A percentile compares a stretch with the other conserved stretches of the same genome.
These are phyloP conservation scores for Cheiracanthium punctorium DNA, from an alignment of 2,888 invertebrate species.

Conservation along the genomic window DNA sequence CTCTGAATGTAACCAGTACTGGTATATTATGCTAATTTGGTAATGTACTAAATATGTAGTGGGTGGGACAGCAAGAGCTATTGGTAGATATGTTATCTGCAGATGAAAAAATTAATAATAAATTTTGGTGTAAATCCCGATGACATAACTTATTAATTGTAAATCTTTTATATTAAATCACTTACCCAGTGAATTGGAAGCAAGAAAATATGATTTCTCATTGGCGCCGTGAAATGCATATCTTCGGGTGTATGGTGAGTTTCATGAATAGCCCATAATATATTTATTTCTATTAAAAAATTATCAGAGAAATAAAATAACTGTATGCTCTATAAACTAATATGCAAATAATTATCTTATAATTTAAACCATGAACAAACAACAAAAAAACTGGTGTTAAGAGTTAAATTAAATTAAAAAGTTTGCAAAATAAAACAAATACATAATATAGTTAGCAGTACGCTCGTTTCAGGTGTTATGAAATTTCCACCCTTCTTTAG, in stretches of 20 bases:
- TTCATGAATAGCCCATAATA: constrained; percentile 92
- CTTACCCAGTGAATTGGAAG: constrained; percentile 89
- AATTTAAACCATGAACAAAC: too few relatives aligned
- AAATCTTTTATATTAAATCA: not conserved
- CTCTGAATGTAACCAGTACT: constrained; percentile 95
- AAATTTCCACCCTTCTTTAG: too few relatives aligned
- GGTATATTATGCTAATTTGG: constrained; percentile 92
- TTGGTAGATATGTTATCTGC: constrained; percentile 75
- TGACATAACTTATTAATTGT: too few relatives aligned
- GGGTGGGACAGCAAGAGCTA: constrained; percentile 87
- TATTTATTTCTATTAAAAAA: constrained; percentile 83
- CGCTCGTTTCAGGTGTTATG: too few relatives aligned
- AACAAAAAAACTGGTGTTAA: too few relatives aligned
- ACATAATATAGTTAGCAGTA: too few relatives aligned
- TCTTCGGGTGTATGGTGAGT: constrained; percentile 94
- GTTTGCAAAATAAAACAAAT: too few relatives aligned
- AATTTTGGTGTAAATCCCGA: too few relatives aligned
- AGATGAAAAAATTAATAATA: constrained; percentile 28
- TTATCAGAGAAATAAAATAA: too few relatives aligned
- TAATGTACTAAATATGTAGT: constrained; percentile 87
- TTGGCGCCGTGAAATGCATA: constrained; percentile 89
- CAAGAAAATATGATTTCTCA: constrained; percentile 87
- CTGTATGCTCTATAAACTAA: too few relatives aligned
- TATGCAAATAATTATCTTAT: too few relatives aligned
- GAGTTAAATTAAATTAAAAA: too few relatives aligned